These are phyloP conservation scores for Aricia agestis DNA, from an alignment of 1,140 invertebrate genomes.

Conservation along the genomic window DNA sequence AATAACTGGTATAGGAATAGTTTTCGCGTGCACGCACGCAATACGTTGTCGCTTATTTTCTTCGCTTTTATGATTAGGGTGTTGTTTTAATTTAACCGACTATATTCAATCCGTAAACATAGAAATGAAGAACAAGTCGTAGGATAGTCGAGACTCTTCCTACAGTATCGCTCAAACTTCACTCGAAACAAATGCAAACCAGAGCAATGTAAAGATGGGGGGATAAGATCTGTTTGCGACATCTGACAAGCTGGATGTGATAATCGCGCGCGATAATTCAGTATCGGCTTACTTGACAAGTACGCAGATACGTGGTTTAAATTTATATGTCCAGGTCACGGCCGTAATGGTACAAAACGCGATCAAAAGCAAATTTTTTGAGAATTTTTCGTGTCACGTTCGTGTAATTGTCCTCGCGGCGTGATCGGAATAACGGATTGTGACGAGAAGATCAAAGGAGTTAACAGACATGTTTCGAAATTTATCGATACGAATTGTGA, in stretches of 20 bases:
- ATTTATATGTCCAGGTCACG: conserved; percentile 33
- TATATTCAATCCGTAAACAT: conserved; percentile 16
- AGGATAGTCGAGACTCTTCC: no score
- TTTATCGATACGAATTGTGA: conserved; percentile 58
- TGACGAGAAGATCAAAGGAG: conserved; percentile 68
- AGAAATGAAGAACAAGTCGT: background rate
- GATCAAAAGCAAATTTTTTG: conserved; percentile 50
- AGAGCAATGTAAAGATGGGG: background rate
- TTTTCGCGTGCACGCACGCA: conserved; percentile 72
- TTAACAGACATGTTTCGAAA: conserved; percentile 68
- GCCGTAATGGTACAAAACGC: conserved; percentile 37
- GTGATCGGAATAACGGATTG: conserved; percentile 62
- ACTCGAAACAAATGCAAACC: background rate
- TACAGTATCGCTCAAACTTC: background rate
- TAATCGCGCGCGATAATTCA: background rate
- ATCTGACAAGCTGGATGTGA: background rate
- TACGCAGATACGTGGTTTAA: conserved; percentile 1
- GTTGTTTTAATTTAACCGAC: conserved; percentile 35
- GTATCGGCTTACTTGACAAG: conserved; percentile 15
- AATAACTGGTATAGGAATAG: conserved; percentile 68
- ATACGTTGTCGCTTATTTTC: conserved; percentile 69
- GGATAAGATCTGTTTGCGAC: background rate
- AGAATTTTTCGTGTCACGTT: conserved; percentile 61
- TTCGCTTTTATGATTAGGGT: conserved; percentile 57
- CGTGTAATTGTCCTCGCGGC: conserved; percentile 57